Conservation (phyloP, 2,113 vertebrate genomes). For the Pholis gunnellus region DNA sequence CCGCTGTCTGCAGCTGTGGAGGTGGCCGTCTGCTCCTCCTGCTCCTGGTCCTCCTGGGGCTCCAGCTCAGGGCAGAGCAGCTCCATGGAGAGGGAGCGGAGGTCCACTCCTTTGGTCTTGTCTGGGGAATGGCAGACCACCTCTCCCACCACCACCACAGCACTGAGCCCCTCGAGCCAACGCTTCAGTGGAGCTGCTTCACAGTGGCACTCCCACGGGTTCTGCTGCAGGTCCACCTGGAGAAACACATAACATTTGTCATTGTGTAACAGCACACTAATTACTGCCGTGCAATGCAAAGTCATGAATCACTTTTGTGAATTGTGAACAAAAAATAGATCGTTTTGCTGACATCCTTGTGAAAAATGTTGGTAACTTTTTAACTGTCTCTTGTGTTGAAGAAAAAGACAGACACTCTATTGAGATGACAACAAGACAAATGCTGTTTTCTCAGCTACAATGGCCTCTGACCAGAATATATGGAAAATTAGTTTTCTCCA, state of each 20-base stretch:
- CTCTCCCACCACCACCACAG: slow-evolving; percentile 94
- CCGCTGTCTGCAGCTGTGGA: slow-evolving; percentile 78
- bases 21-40: slow-evolving; percentile 70
- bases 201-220: slow-evolving; percentile 97
- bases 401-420: slow-evolving; percentile 38
- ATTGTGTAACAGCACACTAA: slow-evolving; percentile 44
- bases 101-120: slow-evolving; percentile 87
- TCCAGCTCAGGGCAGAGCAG: slow-evolving; percentile 91
- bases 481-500: slow-evolving; percentile 48
- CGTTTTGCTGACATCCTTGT: not conserved
- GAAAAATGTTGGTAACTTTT: slow-evolving; percentile 20
- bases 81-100: slow-evolving; percentile 90
- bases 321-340: slow-evolving; percentile 41
- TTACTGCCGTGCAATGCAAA: slow-evolving; percentile 42
- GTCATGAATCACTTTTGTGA: slow-evolving; percentile 43
- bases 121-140: slow-evolving; percentile 93
- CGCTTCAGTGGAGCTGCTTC: slow-evolving; percentile 94
- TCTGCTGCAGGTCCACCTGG: slow-evolving; percentile 98
- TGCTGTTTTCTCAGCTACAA: slow-evolving; percentile 38
- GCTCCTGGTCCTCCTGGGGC: slow-evolving; percentile 69
- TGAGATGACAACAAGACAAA: slow-evolving; percentile 62
- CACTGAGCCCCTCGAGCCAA: slow-evolving; percentile 97
- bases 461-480: slow-evolving; percentile 35
- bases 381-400: slow-evolving; percentile 27
- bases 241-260: slow-evolving; percentile 67